Evolutionary conservation across 2,797 vertebrate genomes (phyloP).

Genomic region (Hozukius guyotensis): DNA sequence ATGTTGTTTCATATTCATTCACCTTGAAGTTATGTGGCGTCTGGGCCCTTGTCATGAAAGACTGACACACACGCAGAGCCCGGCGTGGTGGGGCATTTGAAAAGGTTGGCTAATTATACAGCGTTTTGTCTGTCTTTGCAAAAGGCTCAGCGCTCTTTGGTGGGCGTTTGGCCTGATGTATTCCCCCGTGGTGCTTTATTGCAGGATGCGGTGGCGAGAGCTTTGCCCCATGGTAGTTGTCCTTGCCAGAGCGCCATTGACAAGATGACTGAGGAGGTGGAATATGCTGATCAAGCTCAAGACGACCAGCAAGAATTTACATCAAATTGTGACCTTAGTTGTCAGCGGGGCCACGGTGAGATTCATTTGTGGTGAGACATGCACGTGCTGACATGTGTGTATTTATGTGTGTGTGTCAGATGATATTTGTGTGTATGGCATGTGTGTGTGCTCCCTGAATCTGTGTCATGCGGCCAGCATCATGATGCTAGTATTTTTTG

Average conservation of each 20-base stretch:
- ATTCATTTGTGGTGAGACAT: conserved; percentile 73
- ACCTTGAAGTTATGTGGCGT: conserved; percentile 79
- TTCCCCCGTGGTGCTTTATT: conserved; percentile 76
- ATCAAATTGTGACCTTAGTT: conserved; percentile 81
- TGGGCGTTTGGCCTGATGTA: conserved; percentile 78
- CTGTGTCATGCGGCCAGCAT: conserved; percentile 65
- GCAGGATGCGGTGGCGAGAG: conserved; percentile 76
- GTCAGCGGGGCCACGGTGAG: conserved; percentile 81
- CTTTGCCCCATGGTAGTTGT: conserved; percentile 80
- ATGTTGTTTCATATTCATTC: conserved; percentile 82
- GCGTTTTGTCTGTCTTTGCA: conserved; percentile 75
- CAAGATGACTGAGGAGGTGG: conserved; percentile 84
- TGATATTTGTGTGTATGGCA: conserved; percentile 45
- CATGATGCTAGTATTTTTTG: conserved; percentile 55
- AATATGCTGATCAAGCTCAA: conserved; percentile 84
- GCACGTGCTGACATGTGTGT: conserved; percentile 56
- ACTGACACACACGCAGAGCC: conserved; percentile 61
- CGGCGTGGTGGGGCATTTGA: conserved; percentile 62
- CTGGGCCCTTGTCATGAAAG: conserved; percentile 69
- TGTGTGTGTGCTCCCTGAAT: conserved; percentile 29
- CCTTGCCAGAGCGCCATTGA: conserved; percentile 85
- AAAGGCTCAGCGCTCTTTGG: conserved; percentile 63
- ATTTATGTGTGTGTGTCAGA: conserved; percentile 50
- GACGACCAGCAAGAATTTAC: conserved; percentile 82
- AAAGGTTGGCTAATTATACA: conserved; percentile 77